phyloP scores from a whole-genome alignment of 1,140 invertebrate species.

The Aricia agestis region DNA sequence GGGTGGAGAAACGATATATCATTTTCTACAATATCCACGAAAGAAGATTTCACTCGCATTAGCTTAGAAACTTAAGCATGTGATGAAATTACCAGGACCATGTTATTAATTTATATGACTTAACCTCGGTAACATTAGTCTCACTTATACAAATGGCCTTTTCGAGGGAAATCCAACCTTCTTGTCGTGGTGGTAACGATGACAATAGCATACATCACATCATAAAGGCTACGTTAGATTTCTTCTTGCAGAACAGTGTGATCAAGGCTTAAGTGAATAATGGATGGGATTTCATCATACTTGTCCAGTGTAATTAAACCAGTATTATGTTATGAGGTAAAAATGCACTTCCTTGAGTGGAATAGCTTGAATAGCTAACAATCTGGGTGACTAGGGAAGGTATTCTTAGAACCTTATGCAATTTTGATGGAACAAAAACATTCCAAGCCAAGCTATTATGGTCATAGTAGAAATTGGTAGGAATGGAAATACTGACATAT shows the following conservation, averaged over 20 bases:
- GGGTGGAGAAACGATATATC: background rate
- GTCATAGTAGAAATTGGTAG: too few species aligned
- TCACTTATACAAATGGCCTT: background rate
- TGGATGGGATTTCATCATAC: background rate
- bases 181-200: conserved; percentile 15
- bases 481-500: too few species aligned
- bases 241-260: background rate
- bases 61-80: conserved; percentile 29
- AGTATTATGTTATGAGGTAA: background rate
- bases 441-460: background rate
- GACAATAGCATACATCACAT: background rate
- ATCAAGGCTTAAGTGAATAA: background rate
- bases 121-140: background rate
- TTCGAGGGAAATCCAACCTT: background rate
- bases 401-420: background rate
- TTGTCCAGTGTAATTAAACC: background rate
- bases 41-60: conserved; percentile 36
- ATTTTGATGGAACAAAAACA: background rate
- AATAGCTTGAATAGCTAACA: background rate
- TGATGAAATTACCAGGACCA: conserved; percentile 27
- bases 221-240: background rate
- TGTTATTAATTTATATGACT: conserved; percentile 4
- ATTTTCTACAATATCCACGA: conserved; percentile 37
- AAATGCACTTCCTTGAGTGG: background rate
- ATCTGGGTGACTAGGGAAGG: background rate